Evolutionary conservation across 2,113 vertebrate genomes (phyloP), one percentile per base, ranked within the genome.

Genomic region (Notothenia coriiceps): DNA sequence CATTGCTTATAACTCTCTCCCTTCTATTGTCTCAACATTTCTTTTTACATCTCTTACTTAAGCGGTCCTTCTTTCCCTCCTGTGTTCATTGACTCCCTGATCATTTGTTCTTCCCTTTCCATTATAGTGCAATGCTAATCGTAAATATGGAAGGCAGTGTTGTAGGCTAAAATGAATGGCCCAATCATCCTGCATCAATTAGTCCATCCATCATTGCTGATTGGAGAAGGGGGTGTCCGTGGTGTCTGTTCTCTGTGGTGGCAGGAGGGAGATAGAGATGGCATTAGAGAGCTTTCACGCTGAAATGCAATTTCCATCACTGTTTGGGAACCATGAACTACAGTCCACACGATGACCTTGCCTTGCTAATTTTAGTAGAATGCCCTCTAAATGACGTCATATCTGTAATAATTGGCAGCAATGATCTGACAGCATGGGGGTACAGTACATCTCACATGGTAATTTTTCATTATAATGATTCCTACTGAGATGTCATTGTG

Each of bases 181-280:
- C 93, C 83, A 80, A 91, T 94, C 89, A 89, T 89, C 93, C 88
- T 74, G 78, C 85, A 93, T 94, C 94, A 94, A 94, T 95, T 94
- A 95, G 92, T 90, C 88, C 92, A 94, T 95, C 93, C 91, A 94
- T 94, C 93, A 94, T 66, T 77, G 74, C 73, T 89, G 92, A 92
- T 92, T 83, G 83, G 88, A 73, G 74, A 68, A 46, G 70, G 62
- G 69, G 68, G 49, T 61, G 65, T 20, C 80, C 66, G 72, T 57
- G 57, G 70, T 67, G 79, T 50, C 81, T 82, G 67, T 66, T 82
- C 77, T 73, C 78, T 72, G 67, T 54, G 68, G 68, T 73, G 66
- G 80, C 67, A 78, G 80, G 14, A 66, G 70, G 64, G 65, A 70
- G 71, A 68, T 40, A 74, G 69, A 68, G 64, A 69, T 64, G 74